These are phyloP conservation scores for Lasiommata megera DNA, from an alignment of 2,888 invertebrate species.

Conservation along the genomic window DNA sequence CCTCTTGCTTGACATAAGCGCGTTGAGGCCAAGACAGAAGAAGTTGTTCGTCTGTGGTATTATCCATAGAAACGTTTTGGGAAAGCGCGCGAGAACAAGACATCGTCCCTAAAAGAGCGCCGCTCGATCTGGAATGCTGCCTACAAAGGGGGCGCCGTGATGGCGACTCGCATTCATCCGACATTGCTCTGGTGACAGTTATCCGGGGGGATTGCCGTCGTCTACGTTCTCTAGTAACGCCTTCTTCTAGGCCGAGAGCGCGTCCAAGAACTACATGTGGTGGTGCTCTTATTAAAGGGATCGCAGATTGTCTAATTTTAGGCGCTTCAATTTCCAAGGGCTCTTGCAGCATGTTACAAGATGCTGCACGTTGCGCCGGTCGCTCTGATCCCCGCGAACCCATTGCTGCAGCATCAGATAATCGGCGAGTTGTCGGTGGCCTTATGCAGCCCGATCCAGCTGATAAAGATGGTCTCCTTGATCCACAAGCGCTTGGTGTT, in stretches of 20 bases:
- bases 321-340: slow-evolving; percentile 72
- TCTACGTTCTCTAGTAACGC: slow-evolving; percentile 55
- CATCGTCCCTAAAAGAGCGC: slow-evolving; percentile 70
- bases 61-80: slow-evolving; percentile 52
- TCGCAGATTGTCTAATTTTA: slow-evolving; percentile 62
- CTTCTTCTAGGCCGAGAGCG: slow-evolving; percentile 78
- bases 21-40: slow-evolving; percentile 81
- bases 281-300: slow-evolving; percentile 75
- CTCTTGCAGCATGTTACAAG: slow-evolving; percentile 86
- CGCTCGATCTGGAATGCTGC: slow-evolving; percentile 74
- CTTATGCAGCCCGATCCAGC: slow-evolving; percentile 74
- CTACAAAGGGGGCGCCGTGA: slow-evolving; percentile 73
- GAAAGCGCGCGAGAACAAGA: slow-evolving; percentile 72
- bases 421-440: slow-evolving; percentile 65
- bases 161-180: slow-evolving; percentile 85
- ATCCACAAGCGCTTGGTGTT: slow-evolving; percentile 89
- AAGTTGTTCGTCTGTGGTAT: slow-evolving; percentile 70
- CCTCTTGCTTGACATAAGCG: slow-evolving; percentile 52
- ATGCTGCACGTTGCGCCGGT: slow-evolving; percentile 82
- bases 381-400: slow-evolving; percentile 64
- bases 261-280: slow-evolving; percentile 83
- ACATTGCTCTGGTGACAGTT: slow-evolving; percentile 87
- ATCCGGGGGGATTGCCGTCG: slow-evolving; percentile 84
- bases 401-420: slow-evolving; percentile 73
- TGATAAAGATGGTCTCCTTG: slow-evolving; percentile 86